Percentiles rank a stretch among this genome's conserved stretches.
Evolutionary conservation across 1,140 invertebrate species (phyloP).

Genomic region (Proales similis): DNA sequence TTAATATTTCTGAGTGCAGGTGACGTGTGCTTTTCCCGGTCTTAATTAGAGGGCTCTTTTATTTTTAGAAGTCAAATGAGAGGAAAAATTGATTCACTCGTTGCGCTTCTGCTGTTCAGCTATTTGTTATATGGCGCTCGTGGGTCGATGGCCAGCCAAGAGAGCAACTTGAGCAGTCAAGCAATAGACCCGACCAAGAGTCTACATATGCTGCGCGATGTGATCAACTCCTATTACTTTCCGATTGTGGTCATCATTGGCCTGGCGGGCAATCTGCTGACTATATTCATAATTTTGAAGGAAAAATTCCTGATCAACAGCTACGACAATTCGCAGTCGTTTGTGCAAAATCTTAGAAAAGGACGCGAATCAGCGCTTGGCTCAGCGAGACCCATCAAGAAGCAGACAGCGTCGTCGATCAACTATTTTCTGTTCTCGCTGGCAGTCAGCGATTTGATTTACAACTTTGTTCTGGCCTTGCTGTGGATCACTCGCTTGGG

Average conservation of each 20-base stretch:
- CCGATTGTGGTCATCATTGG: slow-evolving; percentile 19
- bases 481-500: slow-evolving; percentile 31
- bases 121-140: no score
- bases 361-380: slow-evolving; percentile 1
- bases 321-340: slow-evolving; percentile 1
- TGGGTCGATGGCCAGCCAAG: not conserved
- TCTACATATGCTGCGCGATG: no score
- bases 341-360: slow-evolving; percentile 3
- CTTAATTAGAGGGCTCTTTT: no score
- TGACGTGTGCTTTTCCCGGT: no score
- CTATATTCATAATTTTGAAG: not conserved
- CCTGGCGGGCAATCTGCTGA: slow-evolving; percentile 8
- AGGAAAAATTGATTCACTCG: no score
- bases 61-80: no score
- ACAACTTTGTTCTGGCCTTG: slow-evolving; percentile 27
- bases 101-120: no score
- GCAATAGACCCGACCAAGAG: no score
- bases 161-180: slow-evolving; percentile 6
- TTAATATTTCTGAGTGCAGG: no score
- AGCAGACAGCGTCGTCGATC: not conserved
- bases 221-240: slow-evolving; percentile 25
- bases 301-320: not conserved
- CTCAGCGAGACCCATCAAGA: not conserved
- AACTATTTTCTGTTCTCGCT: slow-evolving; percentile 27
- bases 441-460: slow-evolving; percentile 26